Percentiles rank a stretch among this genome's conserved stretches.
phyloP scores from a whole-genome alignment of 1,140 invertebrate genomes.

The Papilio polytes region DNA sequence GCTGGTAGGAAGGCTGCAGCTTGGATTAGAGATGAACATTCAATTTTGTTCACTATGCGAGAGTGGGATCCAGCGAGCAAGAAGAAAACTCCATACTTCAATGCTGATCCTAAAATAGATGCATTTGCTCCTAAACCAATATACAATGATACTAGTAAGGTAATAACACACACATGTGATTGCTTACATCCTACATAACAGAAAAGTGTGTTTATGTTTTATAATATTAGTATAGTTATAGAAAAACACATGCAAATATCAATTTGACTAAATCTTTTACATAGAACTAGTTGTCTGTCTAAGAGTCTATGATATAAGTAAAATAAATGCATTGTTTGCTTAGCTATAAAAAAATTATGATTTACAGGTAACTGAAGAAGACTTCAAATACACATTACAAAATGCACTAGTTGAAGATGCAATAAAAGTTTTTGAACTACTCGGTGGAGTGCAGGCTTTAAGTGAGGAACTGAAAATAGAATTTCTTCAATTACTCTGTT shows the following conservation, averaged over 20 bases:
- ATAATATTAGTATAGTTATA: no score
- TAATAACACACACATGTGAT: constrained; percentile 48
- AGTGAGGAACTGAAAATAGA: constrained; percentile 86
- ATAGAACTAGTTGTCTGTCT: no score
- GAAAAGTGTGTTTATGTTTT: no score
- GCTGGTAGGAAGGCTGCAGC: constrained; percentile 93
- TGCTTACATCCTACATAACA: no score
- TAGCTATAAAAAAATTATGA: neutral
- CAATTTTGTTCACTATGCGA: constrained; percentile 89
- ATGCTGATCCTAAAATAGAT: constrained; percentile 85
- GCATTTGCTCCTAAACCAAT: constrained; percentile 88
- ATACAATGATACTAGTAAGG: constrained; percentile 88
- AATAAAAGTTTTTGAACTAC: constrained; percentile 88
- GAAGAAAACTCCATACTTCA: constrained; percentile 78
- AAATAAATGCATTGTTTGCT: no score
- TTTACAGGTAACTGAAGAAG: constrained; percentile 85
- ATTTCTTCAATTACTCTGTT: constrained; percentile 93
- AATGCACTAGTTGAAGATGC: constrained; percentile 88
- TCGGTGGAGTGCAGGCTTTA: constrained; percentile 86
- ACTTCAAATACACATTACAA: constrained; percentile 87
- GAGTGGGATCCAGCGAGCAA: constrained; percentile 87
- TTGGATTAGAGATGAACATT: constrained; percentile 92
- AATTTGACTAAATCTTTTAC: no score
- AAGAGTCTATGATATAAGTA: no score
- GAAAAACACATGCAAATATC: no score